Percentiles rank a stretch among this genome's conserved stretches.
phyloP scores from a whole-genome alignment of 2,888 invertebrate genomes.

The Cynaeus angustus region DNA sequence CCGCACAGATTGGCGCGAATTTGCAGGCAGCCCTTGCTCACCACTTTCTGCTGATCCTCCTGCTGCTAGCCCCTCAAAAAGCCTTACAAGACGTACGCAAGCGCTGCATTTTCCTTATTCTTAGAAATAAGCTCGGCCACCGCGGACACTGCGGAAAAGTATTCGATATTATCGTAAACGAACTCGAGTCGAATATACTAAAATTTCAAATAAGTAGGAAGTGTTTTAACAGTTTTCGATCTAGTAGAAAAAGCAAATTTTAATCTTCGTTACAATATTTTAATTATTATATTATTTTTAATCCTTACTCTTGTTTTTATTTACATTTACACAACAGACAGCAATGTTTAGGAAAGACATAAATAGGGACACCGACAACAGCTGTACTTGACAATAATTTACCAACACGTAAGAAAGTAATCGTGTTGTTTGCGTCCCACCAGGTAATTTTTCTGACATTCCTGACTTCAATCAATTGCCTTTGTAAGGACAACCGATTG shows the following conservation, averaged over 20 bases:
- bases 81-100: constrained; percentile 38
- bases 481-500: constrained; percentile 55
- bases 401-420: constrained; percentile 47
- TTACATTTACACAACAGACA: too few species aligned
- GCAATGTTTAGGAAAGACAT: not conserved
- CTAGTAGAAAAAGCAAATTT: too few species aligned
- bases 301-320: too few species aligned
- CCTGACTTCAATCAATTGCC: constrained; percentile 55
- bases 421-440: constrained; percentile 54
- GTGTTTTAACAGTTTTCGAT: too few species aligned
- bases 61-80: constrained; percentile 42
- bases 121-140: constrained; percentile 22
- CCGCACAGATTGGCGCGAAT: constrained; percentile 69
- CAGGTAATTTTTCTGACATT: constrained; percentile 55
- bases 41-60: constrained; percentile 56
- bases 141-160: not conserved
- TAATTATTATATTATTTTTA: too few species aligned
- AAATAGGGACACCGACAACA: constrained; percentile 1
- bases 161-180: not conserved
- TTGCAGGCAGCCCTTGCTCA: constrained; percentile 60
- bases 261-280: too few species aligned
- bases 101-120: constrained; percentile 42
- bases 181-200: not conserved
- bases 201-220: too few species aligned
- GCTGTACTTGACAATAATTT: constrained; percentile 36